A percentile compares a stretch with the other conserved stretches of the same genome.
These are phyloP conservation scores for Mola mola DNA, from an alignment of 2,113 vertebrate genomes.

Conservation along the genomic window DNA sequence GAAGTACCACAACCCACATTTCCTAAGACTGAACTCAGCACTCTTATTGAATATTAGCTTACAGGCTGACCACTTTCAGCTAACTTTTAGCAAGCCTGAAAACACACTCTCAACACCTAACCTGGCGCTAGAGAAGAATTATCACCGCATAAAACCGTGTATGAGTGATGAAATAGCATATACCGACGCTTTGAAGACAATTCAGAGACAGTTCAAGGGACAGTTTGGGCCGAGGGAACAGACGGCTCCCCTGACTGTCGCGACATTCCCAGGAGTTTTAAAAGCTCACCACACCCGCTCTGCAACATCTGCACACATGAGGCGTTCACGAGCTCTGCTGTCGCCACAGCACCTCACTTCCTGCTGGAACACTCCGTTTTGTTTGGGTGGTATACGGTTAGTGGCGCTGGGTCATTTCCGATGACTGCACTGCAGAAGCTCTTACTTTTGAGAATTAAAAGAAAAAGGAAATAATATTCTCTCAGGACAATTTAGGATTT, in stretches of 20 bases:
- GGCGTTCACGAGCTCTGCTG: constrained; percentile 6
- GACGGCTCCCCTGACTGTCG: background rate
- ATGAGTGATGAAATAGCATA: too few relatives aligned
- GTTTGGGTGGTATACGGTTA: background rate
- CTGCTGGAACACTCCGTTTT: background rate
- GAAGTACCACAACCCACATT: constrained; percentile 1
- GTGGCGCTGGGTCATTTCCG: too few relatives aligned
- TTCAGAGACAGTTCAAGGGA: background rate
- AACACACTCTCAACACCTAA: background rate
- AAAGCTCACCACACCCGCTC: constrained; percentile 13
- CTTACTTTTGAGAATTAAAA: too few relatives aligned
- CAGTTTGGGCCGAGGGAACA: background rate
- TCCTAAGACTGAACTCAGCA: background rate
- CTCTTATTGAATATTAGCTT: too few relatives aligned
- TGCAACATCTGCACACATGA: constrained; percentile 29
- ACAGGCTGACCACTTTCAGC: background rate
- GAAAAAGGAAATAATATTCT: too few relatives aligned
- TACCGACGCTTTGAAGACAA: too few relatives aligned
- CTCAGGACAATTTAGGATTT: too few relatives aligned
- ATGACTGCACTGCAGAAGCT: too few relatives aligned
- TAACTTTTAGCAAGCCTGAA: background rate
- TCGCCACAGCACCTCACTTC: constrained; percentile 9
- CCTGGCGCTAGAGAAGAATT: too few relatives aligned
- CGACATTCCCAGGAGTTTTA: background rate
- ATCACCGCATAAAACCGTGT: too few relatives aligned